Conservation (phyloP, 2,113 vertebrate species). For the Ictidomys tridecemlineatus region DNA sequence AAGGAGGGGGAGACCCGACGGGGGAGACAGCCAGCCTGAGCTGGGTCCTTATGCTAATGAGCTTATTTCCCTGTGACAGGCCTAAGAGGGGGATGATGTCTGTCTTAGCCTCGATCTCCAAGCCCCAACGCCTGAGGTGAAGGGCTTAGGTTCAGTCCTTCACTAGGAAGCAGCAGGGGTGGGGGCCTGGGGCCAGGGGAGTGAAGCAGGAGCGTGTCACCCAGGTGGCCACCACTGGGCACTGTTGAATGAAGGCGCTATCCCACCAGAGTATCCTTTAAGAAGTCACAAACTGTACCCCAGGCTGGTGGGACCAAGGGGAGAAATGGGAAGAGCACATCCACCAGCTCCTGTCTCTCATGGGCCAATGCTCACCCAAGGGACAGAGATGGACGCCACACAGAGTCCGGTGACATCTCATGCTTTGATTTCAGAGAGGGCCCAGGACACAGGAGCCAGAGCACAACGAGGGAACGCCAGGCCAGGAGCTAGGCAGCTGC, state of each 20-base stretch:
- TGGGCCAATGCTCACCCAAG: not conserved
- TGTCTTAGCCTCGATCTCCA: not conserved
- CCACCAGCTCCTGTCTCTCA: not conserved
- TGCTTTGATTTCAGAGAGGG: not conserved
- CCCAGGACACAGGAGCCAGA: not conserved
- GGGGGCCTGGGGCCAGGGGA: too few species aligned
- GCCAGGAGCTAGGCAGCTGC: not conserved
- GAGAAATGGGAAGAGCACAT: not conserved
- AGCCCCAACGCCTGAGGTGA: not conserved
- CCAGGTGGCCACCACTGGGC: too few species aligned
- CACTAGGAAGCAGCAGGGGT: not conserved
- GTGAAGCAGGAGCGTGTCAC: not conserved
- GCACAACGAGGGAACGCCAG: accelerated
- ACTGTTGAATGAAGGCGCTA: too few species aligned
- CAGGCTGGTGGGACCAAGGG: not conserved
- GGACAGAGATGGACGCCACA: not conserved
- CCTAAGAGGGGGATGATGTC: not conserved
- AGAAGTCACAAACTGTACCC: not conserved
- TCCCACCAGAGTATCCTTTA: too few species aligned
- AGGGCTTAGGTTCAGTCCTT: not conserved
- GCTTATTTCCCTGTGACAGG: too few species aligned
- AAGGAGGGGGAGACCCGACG: not conserved
- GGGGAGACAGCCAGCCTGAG: not conserved
- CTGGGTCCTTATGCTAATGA: not conserved
- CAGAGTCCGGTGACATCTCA: not conserved